Percentiles rank a stretch among this genome's conserved stretches.
Conservation (phyloP, 2,797 vertebrate genomes). For the Potorous gilbertii region DNA sequence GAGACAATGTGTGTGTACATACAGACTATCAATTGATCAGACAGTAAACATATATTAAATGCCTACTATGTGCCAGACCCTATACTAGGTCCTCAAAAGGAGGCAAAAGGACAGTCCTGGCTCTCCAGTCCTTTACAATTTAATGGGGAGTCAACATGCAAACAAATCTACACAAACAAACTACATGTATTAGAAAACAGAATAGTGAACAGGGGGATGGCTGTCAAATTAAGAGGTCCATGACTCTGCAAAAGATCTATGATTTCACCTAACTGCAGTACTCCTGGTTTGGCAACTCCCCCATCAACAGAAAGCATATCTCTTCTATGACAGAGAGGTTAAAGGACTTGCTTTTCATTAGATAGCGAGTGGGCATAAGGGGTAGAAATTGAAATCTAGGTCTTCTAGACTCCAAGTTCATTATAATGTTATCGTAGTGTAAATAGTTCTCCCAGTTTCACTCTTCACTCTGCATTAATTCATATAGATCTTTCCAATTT, state of each 20-base stretch:
- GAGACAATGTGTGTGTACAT: not conserved
- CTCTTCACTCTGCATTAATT: not conserved
- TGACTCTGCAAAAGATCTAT: not conserved
- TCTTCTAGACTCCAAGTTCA: not conserved
- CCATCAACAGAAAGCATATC: not conserved
- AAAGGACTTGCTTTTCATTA: not conserved
- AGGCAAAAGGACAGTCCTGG: not conserved
- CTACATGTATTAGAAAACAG: not conserved
- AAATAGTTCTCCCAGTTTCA: not conserved
- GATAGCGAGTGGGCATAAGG: not conserved
- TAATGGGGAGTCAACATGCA: not conserved
- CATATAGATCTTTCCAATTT: not conserved
- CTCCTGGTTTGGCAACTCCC: not conserved
- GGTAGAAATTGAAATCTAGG: not conserved
- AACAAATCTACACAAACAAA: not conserved
- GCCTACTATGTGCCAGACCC: not conserved
- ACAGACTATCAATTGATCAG: not conserved
- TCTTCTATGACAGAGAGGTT: not conserved
- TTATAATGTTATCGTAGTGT: not conserved
- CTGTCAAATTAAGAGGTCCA: not conserved
- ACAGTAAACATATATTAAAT: not conserved
- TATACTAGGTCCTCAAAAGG: not conserved
- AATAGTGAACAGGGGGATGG: not conserved
- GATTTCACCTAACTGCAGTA: not conserved
- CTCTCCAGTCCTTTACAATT: not conserved